Conservation (phyloP, 2,797 vertebrate species). For the Melanotaenia trifasciata region DNA sequence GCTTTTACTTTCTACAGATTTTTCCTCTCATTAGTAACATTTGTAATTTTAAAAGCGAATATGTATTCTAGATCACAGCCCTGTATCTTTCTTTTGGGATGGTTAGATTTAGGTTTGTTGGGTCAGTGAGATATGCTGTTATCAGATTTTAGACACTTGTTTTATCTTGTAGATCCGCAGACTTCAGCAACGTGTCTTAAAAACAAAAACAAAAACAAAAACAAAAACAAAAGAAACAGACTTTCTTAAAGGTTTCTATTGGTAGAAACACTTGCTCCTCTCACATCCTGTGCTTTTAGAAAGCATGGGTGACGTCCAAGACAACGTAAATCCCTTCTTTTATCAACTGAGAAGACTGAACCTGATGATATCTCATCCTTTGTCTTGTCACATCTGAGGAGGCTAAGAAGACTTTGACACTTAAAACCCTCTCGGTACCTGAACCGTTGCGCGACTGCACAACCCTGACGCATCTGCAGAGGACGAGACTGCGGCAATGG, state of each 20-base stretch:
- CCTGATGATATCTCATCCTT: not conserved
- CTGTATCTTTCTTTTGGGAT: not conserved
- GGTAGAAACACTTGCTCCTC: not conserved
- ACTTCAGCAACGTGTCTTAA: not conserved
- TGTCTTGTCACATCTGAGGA: conserved; percentile 46
- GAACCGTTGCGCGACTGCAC: conserved; percentile 41
- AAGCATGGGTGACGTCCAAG: conserved; percentile 12
- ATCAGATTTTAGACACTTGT: not conserved
- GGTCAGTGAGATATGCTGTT: not conserved
- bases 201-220: too few species aligned
- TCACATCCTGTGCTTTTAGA: conserved; percentile 3
- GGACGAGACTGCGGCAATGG: conserved; percentile 69
- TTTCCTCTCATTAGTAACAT: not conserved
- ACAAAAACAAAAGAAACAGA: too few species aligned
- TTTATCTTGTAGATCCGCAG: not conserved
- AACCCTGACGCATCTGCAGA: conserved; percentile 55
- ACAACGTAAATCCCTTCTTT: not conserved
- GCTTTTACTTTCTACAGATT: conserved; percentile 24
- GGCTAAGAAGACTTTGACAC: conserved; percentile 36
- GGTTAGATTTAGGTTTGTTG: conserved; percentile 13
- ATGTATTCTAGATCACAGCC: not conserved
- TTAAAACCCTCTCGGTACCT: conserved; percentile 37
- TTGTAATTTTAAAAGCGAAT: conserved; percentile 17
- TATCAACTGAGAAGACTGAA: conserved; percentile 21
- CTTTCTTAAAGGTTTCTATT: conserved; percentile 8